phyloP scores from a whole-genome alignment of 1,140 invertebrate genomes.

The Procambarus virginalis region DNA sequence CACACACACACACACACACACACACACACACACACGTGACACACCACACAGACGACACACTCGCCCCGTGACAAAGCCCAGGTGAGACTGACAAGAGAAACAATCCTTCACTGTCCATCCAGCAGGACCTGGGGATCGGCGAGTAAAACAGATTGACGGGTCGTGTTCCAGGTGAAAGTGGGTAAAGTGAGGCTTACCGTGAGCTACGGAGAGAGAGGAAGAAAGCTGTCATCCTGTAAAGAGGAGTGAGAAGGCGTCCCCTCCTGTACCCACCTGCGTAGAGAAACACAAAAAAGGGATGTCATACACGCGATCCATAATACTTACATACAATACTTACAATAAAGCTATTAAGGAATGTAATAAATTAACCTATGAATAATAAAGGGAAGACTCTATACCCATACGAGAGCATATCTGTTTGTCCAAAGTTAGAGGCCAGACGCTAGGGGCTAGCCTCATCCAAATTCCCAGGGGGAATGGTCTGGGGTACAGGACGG shows the following conservation, averaged over 20 bases:
- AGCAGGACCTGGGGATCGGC: neutral
- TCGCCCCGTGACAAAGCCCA: no score
- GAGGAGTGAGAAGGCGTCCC: neutral
- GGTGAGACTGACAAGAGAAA: no score
- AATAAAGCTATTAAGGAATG: neutral
- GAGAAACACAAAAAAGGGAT: neutral
- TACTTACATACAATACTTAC: neutral
- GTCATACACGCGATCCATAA: neutral
- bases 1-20: no score
- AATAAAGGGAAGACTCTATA: no score
- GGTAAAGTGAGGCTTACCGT: neutral
- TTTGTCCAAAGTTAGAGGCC: no score
- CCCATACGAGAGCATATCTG: no score
- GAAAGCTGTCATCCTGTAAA: neutral
- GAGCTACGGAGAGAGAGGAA: neutral
- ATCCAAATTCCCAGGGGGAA: no score
- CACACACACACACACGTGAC: no score
- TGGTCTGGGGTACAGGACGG: no score
- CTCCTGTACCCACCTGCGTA: no score
- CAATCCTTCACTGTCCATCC: neutral
- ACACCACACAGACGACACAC: no score
- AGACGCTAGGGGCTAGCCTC: no score
- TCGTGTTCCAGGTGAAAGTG: neutral
- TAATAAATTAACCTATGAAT: neutral
- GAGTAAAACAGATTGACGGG: neutral